Evolutionary conservation across 2,888 invertebrate species (phyloP).

Genomic region (Rhagium mordax): DNA sequence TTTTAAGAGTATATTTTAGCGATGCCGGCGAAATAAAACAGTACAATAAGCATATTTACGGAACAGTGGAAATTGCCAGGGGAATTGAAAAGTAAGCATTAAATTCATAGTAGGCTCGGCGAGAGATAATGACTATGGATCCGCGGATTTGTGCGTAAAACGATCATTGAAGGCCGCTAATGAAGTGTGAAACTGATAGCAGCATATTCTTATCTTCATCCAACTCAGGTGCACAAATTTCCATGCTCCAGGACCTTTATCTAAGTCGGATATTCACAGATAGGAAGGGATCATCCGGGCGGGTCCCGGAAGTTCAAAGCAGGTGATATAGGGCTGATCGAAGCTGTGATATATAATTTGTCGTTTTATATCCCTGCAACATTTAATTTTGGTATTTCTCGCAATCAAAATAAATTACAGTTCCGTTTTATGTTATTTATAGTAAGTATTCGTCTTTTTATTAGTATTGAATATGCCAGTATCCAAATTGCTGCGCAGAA

Average conservation of each 20-base stretch:
- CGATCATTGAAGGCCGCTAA: constrained; percentile 64
- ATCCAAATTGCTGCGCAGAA: neutral
- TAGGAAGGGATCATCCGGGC: constrained; percentile 36
- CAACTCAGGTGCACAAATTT: constrained; percentile 47
- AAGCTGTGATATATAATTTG: constrained; percentile 44
- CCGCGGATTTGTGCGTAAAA: constrained; percentile 59
- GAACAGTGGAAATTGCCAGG: constrained; percentile 27
- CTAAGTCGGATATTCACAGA: constrained; percentile 35
- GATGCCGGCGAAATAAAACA: constrained; percentile 15
- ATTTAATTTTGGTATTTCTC: constrained; percentile 4
- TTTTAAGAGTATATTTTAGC: neutral
- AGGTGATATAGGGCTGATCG: constrained; percentile 48
- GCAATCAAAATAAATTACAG: neutral
- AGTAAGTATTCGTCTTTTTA: neutral
- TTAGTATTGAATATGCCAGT: neutral
- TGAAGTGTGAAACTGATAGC: constrained; percentile 67
- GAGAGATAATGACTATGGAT: constrained; percentile 35
- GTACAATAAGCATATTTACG: constrained; percentile 34
- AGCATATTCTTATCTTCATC: constrained; percentile 54
- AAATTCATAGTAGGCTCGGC: constrained; percentile 31
- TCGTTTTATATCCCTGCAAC: constrained; percentile 42
- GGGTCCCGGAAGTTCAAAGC: constrained; percentile 47
- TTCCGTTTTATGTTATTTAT: neutral
- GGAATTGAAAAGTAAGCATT: constrained; percentile 33
- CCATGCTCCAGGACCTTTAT: constrained; percentile 37